phyloP scores from a whole-genome alignment of 2,888 invertebrate species.

The Venusia cambrica region DNA sequence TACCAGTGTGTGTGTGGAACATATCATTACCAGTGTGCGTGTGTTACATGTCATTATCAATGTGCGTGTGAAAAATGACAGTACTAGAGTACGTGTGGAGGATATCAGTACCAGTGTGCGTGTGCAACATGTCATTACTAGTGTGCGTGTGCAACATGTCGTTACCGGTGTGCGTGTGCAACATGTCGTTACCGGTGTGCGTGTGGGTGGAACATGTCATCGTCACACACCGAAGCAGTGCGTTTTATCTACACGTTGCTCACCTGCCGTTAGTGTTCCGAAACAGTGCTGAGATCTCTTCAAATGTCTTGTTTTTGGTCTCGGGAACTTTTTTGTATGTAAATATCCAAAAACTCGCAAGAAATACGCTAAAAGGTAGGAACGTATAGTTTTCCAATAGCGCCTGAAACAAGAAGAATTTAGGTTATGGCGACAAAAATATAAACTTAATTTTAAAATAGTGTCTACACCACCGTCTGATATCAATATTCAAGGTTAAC shows the following conservation, averaged over 20 bases:
- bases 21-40: slow-evolving; percentile 1
- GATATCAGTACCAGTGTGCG: slow-evolving; percentile 49
- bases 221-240: slow-evolving; percentile 29
- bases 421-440: neutral
- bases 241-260: slow-evolving; percentile 42
- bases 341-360: slow-evolving; percentile 99
- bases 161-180: slow-evolving; percentile 36
- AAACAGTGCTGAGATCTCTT: slow-evolving; percentile 97
- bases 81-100: slow-evolving; percentile 21
- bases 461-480: too few species aligned
- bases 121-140: slow-evolving; percentile 51
- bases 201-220: slow-evolving; percentile 37
- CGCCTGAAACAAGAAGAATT: slow-evolving; percentile 81
- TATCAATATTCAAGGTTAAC: too few species aligned
- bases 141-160: slow-evolving; percentile 30
- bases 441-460: too few species aligned
- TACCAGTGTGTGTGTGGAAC: slow-evolving; percentile 1
- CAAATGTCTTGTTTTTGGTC: slow-evolving; percentile 98
- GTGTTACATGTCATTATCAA: slow-evolving; percentile 6
- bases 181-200: too few species aligned
- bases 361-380: slow-evolving; percentile 98
- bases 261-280: slow-evolving; percentile 95
- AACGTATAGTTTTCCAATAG: slow-evolving; percentile 97
- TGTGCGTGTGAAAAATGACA: too few species aligned
- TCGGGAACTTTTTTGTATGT: slow-evolving; percentile 99